Percentiles rank a stretch among this genome's conserved stretches.
phyloP scores from a whole-genome alignment of 2,888 invertebrate genomes.

The Leptinotarsa rubiginosa region DNA sequence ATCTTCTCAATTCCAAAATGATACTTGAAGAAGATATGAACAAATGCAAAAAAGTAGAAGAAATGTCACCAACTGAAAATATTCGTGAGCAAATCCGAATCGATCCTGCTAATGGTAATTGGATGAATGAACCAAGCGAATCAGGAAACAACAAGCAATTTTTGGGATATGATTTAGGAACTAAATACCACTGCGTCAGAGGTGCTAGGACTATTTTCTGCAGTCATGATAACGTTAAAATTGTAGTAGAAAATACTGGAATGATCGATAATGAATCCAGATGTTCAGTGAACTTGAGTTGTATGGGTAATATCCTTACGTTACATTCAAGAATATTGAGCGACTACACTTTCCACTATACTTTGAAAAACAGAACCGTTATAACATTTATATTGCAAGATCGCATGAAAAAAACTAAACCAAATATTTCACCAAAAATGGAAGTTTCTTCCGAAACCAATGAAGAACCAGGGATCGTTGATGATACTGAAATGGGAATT shows the following conservation, averaged over 20 bases:
- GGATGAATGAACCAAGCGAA: constrained; percentile 41
- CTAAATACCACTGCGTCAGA: constrained; percentile 45
- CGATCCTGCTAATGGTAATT: constrained; percentile 44
- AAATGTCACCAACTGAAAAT: constrained; percentile 23
- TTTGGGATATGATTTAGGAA: constrained; percentile 52
- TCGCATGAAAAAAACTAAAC: constrained; percentile 17
- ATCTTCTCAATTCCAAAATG: constrained; percentile 41
- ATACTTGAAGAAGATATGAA: constrained; percentile 30
- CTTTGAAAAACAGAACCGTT: constrained; percentile 50
- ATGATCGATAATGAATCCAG: constrained; percentile 48
- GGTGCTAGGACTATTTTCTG: constrained; percentile 54
- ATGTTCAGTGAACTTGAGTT: constrained; percentile 49
- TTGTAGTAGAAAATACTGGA: constrained; percentile 53
- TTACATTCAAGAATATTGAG: constrained; percentile 46
- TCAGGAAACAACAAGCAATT: constrained; percentile 35
- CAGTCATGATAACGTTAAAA: constrained; percentile 55
- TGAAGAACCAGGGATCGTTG: not conserved
- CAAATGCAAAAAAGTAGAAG: not conserved
- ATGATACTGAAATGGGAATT: not conserved
- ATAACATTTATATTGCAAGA: constrained; percentile 46
- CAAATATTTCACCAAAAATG: not conserved
- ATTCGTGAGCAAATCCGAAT: constrained; percentile 45
- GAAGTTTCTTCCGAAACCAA: not conserved
- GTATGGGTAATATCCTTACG: constrained; percentile 46
- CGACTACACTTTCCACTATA: constrained; percentile 47